A percentile compares a stretch with the other conserved stretches of the same genome.
Evolutionary conservation across 2,797 vertebrate species (phyloP).

Genomic region (Pseudocheirus occidentalis): DNA sequence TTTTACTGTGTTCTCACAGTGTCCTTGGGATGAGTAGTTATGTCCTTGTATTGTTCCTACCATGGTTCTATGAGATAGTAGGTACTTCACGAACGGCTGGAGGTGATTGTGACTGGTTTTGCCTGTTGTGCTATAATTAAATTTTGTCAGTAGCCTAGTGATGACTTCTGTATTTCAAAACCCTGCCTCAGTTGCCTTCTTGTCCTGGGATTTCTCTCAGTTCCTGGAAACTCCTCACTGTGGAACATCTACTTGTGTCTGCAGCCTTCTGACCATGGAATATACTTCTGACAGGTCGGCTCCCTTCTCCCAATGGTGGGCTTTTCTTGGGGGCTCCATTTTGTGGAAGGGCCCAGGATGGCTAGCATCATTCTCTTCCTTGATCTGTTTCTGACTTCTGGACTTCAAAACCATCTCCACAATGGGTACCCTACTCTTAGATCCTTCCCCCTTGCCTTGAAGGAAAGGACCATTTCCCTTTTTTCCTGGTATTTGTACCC

Average conservation of each 20-base stretch:
- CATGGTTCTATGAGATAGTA: not conserved
- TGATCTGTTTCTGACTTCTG: not conserved
- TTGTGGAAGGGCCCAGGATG: not conserved
- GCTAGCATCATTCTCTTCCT: not conserved
- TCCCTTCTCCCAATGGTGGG: not conserved
- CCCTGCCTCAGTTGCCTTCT: not conserved
- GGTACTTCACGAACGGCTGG: conserved; percentile 5
- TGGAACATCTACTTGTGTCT: not conserved
- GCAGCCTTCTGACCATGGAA: not conserved
- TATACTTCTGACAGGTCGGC: not conserved
- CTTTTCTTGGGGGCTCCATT: not conserved
- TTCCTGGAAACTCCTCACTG: not conserved
- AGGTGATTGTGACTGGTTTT: not conserved
- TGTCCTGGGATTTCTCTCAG: not conserved
- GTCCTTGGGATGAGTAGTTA: not conserved
- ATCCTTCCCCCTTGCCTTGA: not conserved
- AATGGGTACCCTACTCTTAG: not conserved
- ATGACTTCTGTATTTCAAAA: not conserved
- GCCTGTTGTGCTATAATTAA: not conserved
- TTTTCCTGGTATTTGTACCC: not conserved
- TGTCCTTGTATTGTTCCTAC: not conserved
- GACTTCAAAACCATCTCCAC: not conserved
- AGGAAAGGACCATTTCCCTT: not conserved
- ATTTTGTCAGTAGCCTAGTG: not conserved
- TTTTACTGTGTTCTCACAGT: not conserved